phyloP scores from a whole-genome alignment of 2,113 vertebrate genomes.

The Aspidoscelis tigris region DNA sequence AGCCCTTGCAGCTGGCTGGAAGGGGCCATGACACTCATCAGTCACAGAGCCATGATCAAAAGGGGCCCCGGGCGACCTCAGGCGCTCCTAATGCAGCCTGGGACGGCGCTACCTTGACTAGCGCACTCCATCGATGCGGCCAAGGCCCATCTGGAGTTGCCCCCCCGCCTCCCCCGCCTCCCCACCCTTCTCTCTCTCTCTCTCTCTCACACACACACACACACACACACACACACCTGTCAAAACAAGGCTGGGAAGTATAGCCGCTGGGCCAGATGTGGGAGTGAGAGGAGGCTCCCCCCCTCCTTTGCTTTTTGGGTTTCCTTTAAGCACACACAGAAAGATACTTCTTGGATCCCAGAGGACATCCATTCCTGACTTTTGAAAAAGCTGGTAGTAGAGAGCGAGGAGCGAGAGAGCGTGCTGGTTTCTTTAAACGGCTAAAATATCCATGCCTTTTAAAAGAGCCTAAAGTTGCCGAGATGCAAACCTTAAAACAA shows the following conservation, averaged over 20 bases:
- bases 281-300: background rate
- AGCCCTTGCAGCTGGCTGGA: constrained; percentile 90
- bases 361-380: no score
- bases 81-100: constrained; percentile 85
- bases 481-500: background rate
- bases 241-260: constrained; percentile 60
- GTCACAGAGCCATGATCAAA: constrained; percentile 96
- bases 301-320: background rate
- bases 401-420: background rate
- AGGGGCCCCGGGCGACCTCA: constrained; percentile 86
- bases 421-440: constrained; percentile 45
- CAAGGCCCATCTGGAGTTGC: constrained; percentile 69
- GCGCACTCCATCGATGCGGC: constrained; percentile 88
- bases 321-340: background rate
- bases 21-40: constrained; percentile 93
- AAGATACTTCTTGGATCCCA: background rate
- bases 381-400: background rate
- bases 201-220: background rate
- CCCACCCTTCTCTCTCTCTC: no score
- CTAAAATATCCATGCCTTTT: constrained; percentile 32
- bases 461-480: background rate
- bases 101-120: constrained; percentile 82
- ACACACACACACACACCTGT: constrained; percentile 1
- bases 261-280: constrained; percentile 43
- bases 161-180: constrained; percentile 5